These are phyloP conservation scores for Pteropus rufus DNA, from an alignment of 2,797 vertebrate genomes.

Conservation along the genomic window DNA sequence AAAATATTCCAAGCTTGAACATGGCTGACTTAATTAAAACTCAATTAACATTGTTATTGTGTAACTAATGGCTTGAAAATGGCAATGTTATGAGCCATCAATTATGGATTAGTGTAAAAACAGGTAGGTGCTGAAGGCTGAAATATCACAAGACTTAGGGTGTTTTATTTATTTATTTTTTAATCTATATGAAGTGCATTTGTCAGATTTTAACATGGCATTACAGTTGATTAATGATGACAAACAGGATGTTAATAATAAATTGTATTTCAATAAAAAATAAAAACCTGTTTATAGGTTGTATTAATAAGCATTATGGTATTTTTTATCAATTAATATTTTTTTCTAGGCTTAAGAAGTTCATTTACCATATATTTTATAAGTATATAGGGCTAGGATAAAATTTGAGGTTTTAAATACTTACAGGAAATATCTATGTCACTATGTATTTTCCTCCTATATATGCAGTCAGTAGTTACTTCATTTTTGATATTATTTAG, in stretches of 20 bases:
- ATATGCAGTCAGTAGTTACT: not conserved
- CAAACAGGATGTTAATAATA: not conserved
- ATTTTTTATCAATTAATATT: not conserved
- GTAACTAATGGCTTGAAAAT: constrained; percentile 59
- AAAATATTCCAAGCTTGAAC: constrained; percentile 38
- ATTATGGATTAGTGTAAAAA: constrained; percentile 54
- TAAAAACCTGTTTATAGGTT: not conserved
- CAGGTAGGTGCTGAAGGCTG: not conserved
- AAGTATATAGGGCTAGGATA: not conserved
- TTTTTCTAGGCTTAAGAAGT: not conserved
- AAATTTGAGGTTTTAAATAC: not conserved
- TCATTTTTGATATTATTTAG: not conserved
- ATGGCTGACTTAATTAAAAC: constrained; percentile 51
- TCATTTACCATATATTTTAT: not conserved
- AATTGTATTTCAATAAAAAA: constrained; percentile 27
- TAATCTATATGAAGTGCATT: constrained; percentile 8
- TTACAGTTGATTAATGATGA: constrained; percentile 38
- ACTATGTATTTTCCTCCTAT: not conserved
- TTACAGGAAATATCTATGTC: not conserved
- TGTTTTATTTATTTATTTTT: not conserved
- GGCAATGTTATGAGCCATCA: constrained; percentile 43
- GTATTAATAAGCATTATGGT: not conserved
- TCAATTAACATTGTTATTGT: constrained; percentile 51
- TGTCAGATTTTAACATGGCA: constrained; percentile 10
- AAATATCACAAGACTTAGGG: constrained; percentile 10